Percentiles rank a stretch among this genome's conserved stretches.
These are phyloP conservation scores for Sesia apiformis DNA, from an alignment of 2,888 invertebrate genomes.

Conservation along the genomic window DNA sequence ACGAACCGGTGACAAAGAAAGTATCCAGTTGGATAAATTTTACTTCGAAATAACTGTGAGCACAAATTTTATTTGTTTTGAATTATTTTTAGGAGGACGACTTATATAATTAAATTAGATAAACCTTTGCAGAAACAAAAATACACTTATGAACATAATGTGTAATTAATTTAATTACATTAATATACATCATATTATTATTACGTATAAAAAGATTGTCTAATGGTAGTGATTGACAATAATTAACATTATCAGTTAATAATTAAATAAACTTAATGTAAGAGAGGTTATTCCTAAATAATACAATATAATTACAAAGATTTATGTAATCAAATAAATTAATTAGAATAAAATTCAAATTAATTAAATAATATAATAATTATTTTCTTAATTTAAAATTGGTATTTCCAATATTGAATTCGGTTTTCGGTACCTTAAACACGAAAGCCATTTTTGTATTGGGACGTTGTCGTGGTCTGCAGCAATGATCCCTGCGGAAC, in stretches of 20 bases:
- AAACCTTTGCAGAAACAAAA: too few relatives aligned
- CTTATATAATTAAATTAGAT: too few relatives aligned
- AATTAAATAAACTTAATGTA: too few relatives aligned
- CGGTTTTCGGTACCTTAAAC: conserved; percentile 40
- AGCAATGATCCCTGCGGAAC: conserved; percentile 43
- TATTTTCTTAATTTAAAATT: neutral
- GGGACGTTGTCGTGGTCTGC: conserved; percentile 19
- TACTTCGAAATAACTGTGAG: neutral
- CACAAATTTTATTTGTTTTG: too few relatives aligned
- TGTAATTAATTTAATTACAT: too few relatives aligned
- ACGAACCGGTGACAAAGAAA: conserved; percentile 9
- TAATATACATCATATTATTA: too few relatives aligned
- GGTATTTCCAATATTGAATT: neutral
- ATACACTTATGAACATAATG: too few relatives aligned
- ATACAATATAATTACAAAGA: neutral
- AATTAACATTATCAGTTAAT: too few relatives aligned
- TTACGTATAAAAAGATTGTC: too few relatives aligned
- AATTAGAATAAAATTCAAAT: too few relatives aligned
- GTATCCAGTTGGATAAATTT: neutral
- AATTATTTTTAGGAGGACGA: too few relatives aligned
- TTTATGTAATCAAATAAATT: neutral
- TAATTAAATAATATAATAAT: neutral
- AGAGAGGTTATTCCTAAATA: neutral
- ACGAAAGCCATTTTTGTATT: conserved; percentile 48
- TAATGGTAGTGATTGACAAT: too few relatives aligned